Evolutionary conservation across 2,113 vertebrate genomes (phyloP).

Genomic region (Bubalus kerabau): DNA sequence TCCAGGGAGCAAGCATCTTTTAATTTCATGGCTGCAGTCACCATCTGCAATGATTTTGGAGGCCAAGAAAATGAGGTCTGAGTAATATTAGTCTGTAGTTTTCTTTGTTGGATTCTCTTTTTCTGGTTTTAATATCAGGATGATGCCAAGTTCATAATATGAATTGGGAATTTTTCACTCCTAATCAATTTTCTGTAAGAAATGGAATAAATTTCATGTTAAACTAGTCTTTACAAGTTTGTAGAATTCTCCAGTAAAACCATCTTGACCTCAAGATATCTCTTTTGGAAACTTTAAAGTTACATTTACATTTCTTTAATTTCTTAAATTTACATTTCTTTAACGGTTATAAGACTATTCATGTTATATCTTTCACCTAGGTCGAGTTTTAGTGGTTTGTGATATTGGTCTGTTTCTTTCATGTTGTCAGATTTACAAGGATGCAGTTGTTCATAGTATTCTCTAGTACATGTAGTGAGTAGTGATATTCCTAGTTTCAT

Average conservation of each 20-base stretch:
- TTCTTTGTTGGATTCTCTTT: background rate
- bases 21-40: background rate
- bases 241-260: background rate
- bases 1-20: background rate
- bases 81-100: background rate
- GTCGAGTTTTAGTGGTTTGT: background rate
- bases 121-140: background rate
- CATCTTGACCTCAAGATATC: background rate
- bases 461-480: background rate
- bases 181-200: background rate
- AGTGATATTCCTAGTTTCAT: background rate
- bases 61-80: background rate
- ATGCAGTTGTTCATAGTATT: background rate
- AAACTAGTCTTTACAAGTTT: background rate
- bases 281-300: background rate
- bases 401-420: background rate
- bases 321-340: background rate
- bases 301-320: background rate
- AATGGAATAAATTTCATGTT: background rate
- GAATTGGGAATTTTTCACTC: background rate
- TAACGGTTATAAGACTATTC: background rate
- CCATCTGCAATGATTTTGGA: background rate
- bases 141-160: background rate
- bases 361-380: background rate
- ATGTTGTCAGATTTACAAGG: background rate